Base-by-base conservation (phyloP, 2,113 vertebrate species). In the Lycaon pictus region DNA sequence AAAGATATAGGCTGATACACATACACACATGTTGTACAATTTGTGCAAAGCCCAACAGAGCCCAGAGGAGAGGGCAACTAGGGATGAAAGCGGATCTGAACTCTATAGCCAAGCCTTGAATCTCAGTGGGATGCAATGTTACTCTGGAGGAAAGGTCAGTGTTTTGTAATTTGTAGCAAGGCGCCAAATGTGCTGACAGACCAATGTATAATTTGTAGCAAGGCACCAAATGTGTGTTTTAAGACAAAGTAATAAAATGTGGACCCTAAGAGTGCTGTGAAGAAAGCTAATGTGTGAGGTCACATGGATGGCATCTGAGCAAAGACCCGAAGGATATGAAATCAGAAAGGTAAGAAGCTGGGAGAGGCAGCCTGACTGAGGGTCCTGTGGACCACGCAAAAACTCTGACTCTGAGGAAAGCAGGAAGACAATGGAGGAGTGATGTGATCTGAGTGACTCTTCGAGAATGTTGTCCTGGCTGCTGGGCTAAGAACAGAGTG, bases 141-240 rank as follows among this genome's bases (percentile, higher is more conserved):
- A 43, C 35, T n/a, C 37, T 32, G 12, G 19, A 87, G 60, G 55
- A 77, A 62, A 89, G n/a, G n/a, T 60, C 83, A 63, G 11, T 69
- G 32, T 23, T 89, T 62, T 37, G 1, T 67, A 80, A 83, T 37
- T 15, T 88, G 65, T 55, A 69, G 35, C 74, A 25, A 77, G 19
- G 62, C 51, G 69, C 16, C 37, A 62, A 74, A 43, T n/a, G 23
- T 23, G 23, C 76, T 82, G 56, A n/a, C 56, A 81, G 63, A 23
- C 51, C 53, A 79, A 79, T 55, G 51, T 48, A 11, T 67, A 80
- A 79, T 51, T 16, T 88, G 72, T 72, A 69, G 29, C 80, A n/a
- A 86, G 23, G 48, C 51, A 86, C 35, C 37, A 69, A 74, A n/a
- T n/a, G 19, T n/a, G n/a, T 88, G 53, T 60, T 86, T 91, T 86